Percentiles rank a stretch among this genome's conserved stretches.
Evolutionary conservation across 2,113 vertebrate species (phyloP).

Genomic region (Brachyhypopomus occidentalis): DNA sequence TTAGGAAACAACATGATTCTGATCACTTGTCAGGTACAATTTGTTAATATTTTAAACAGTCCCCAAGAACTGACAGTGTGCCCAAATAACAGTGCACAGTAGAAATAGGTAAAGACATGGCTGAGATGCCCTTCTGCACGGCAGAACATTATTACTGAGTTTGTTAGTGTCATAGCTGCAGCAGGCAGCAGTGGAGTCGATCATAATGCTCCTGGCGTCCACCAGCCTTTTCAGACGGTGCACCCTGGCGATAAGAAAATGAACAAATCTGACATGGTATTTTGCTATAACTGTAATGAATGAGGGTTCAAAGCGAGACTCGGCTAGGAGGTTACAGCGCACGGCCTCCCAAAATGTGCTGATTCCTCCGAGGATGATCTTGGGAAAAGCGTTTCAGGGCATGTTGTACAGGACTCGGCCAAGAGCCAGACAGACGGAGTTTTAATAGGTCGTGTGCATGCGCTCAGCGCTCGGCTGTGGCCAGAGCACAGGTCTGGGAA

Average conservation of each 20-base stretch:
- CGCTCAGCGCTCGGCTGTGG: slow-evolving; percentile 57
- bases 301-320: slow-evolving; percentile 8
- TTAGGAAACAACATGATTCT: not conserved
- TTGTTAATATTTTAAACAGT: slow-evolving; percentile 12
- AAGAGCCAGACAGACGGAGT: slow-evolving; percentile 54
- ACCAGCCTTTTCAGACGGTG: slow-evolving; percentile 22
- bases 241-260: slow-evolving; percentile 42
- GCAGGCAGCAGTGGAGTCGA: slow-evolving; percentile 12
- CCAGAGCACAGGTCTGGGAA: slow-evolving; percentile 59
- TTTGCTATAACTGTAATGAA: slow-evolving; percentile 39
- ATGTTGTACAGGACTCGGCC: slow-evolving; percentile 61
- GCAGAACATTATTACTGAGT: slow-evolving; percentile 25
- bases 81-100: not conserved
- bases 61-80: not conserved
- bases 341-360: slow-evolving; percentile 46
- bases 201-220: slow-evolving; percentile 1
- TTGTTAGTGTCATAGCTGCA: not conserved
- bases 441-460: slow-evolving; percentile 58
- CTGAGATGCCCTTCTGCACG: not conserved
- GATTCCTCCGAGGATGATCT: slow-evolving; percentile 48
- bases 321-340: not conserved
- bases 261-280: slow-evolving; percentile 33
- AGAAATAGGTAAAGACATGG: not conserved
- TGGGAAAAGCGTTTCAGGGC: slow-evolving; percentile 49
- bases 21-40: not conserved